phyloP scores from a whole-genome alignment of 2,888 invertebrate species.

The Gibbula magus region DNA sequence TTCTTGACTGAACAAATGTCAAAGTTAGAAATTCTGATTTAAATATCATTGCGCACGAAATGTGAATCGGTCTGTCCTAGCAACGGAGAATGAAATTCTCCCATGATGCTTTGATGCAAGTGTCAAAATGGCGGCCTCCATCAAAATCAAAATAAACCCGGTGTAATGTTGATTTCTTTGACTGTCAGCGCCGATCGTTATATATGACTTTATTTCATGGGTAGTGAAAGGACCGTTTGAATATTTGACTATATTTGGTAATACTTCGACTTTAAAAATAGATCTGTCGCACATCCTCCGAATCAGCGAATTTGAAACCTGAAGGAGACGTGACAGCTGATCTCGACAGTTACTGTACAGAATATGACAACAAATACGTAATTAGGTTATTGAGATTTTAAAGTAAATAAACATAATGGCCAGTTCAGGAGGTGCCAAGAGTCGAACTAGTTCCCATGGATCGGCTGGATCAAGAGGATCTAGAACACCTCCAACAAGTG shows the following conservation, averaged over 20 bases:
- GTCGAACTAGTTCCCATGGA: conserved; percentile 46
- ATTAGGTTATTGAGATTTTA: not conserved
- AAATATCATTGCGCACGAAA: conserved; percentile 7
- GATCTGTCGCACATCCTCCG: too few relatives aligned
- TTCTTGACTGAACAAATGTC: too few relatives aligned
- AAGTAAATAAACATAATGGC: conserved; percentile 43
- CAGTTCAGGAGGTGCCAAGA: conserved; percentile 50
- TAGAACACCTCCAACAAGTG: conserved; percentile 51
- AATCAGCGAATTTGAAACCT: too few relatives aligned
- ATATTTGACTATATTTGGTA: too few relatives aligned
- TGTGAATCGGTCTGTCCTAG: not conserved
- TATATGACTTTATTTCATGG: too few relatives aligned
- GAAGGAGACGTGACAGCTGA: too few relatives aligned
- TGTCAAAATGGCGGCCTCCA: conserved; percentile 35
- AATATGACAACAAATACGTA: not conserved
- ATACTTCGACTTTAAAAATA: too few relatives aligned
- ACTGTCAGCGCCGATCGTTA: too few relatives aligned
- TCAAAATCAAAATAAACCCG: not conserved
- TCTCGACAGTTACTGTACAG: too few relatives aligned
- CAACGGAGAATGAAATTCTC: not conserved
- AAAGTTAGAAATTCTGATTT: too few relatives aligned
- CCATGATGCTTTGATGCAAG: conserved; percentile 9
- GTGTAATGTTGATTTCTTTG: not conserved
- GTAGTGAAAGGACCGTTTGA: too few relatives aligned
- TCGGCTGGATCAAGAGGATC: conserved; percentile 48